These are phyloP conservation scores for Akabosia matsudoensis DNA, from an alignment of 1,140 invertebrate genomes.

Conservation along the genomic window DNA sequence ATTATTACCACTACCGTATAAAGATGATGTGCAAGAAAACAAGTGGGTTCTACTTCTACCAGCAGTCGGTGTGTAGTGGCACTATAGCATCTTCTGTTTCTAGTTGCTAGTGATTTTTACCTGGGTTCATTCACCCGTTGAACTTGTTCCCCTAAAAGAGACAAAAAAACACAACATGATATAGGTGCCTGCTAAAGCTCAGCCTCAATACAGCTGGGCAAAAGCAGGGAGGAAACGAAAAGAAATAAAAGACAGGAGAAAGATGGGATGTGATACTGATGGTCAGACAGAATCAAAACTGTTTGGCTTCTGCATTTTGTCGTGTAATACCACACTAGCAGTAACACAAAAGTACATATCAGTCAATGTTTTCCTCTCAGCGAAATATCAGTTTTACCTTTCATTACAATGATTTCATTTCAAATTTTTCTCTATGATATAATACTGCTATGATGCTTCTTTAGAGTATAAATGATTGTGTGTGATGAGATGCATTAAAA, in stretches of 20 bases:
- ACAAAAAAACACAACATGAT: not conserved
- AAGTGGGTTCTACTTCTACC: not conserved
- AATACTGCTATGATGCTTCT: no score
- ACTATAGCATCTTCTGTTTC: not conserved
- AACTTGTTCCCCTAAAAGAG: conserved; percentile 19
- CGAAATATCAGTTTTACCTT: conserved; percentile 1
- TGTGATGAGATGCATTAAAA: conserved; percentile 1
- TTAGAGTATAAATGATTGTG: not conserved
- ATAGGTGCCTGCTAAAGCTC: no score
- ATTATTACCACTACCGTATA: conserved; percentile 14
- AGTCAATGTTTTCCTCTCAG: not conserved
- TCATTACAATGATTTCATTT: not conserved
- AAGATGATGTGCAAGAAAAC: not conserved
- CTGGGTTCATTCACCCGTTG: conserved; percentile 21
- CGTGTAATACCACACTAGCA: not conserved
- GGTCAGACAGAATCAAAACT: not conserved
- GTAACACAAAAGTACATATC: not conserved
- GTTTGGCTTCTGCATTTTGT: conserved; percentile 15
- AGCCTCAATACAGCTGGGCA: no score
- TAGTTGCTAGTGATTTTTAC: not conserved
- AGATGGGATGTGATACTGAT: not conserved
- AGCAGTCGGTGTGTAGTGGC: not conserved
- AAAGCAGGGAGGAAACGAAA: not conserved
- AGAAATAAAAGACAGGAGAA: not conserved
- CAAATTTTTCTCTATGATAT: no score